Conservation (phyloP, 30 jellyfish, hydroid and myxozoan genomes). For the Mastigias papua region DNA sequence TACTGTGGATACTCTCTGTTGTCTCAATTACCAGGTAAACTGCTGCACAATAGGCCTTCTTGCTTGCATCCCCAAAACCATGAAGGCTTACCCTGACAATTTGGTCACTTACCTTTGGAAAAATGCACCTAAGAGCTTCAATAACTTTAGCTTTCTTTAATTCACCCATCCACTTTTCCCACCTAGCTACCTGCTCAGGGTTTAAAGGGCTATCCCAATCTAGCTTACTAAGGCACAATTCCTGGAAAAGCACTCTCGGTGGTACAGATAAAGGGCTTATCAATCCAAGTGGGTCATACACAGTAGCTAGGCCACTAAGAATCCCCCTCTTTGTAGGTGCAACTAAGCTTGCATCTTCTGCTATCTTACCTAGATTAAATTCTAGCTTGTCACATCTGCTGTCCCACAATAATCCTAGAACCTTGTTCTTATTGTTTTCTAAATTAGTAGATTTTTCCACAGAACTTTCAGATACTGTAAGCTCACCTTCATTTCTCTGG, state of each 20-base stretch:
- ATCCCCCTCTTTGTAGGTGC: no score
- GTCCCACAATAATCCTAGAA: constrained; percentile 47
- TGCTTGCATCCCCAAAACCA: constrained; percentile 56
- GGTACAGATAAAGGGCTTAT: constrained; percentile 30
- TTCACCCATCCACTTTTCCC: constrained; percentile 22
- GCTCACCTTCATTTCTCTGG: constrained; percentile 12
- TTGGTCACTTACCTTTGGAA: neutral
- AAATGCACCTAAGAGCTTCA: constrained; percentile 32
- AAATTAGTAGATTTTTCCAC: neutral
- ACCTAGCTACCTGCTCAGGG: no score
- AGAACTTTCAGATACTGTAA: neutral
- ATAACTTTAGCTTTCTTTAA: neutral
- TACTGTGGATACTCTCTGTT: constrained; percentile 14
- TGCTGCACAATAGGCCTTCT: constrained; percentile 51
- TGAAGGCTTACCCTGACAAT: constrained; percentile 9
- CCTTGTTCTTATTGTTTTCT: constrained; percentile 19
- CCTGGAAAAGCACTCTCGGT: constrained; percentile 52
- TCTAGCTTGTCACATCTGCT: constrained; percentile 7
- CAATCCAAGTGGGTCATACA: no score
- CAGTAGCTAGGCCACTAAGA: no score
- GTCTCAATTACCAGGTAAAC: constrained; percentile 22
- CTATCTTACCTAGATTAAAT: no score
- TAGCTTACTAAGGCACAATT: constrained; percentile 10
- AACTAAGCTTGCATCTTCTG: no score
- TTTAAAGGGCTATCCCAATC: constrained; percentile 44